phyloP scores from a whole-genome alignment of 2,797 vertebrate genomes.

The Sebastes matsubarae region DNA sequence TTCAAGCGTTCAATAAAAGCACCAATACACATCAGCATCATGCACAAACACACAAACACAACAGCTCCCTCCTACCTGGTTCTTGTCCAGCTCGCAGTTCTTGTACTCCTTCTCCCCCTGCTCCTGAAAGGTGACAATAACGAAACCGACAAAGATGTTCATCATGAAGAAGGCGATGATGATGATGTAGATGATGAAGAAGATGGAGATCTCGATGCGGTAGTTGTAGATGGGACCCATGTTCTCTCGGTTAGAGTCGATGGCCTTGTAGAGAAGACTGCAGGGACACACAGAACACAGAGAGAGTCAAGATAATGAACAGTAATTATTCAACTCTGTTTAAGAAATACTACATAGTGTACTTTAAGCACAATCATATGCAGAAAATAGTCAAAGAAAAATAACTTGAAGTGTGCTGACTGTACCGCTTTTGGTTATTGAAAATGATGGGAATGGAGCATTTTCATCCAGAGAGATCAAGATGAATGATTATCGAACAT shows the following conservation, averaged over 20 bases:
- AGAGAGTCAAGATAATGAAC: neutral
- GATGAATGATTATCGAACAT: neutral
- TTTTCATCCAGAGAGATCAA: neutral
- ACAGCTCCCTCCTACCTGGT: conserved; percentile 86
- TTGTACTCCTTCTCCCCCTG: conserved; percentile 99
- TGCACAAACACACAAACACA: neutral
- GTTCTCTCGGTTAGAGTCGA: conserved; percentile 95
- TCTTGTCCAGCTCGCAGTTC: conserved; percentile 99
- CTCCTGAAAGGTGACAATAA: conserved; percentile 99
- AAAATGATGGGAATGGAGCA: neutral
- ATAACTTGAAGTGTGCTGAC: neutral
- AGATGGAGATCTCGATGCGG: conserved; percentile 97
- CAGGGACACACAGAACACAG: conserved; percentile 20
- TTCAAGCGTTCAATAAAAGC: neutral
- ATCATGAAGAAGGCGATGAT: conserved; percentile 99
- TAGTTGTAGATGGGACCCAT: conserved; percentile 97
- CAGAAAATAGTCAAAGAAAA: neutral
- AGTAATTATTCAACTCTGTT: neutral
- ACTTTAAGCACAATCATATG: neutral
- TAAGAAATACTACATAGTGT: neutral
- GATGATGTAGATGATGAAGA: conserved; percentile 99
- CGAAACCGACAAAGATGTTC: conserved; percentile 99
- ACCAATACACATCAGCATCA: neutral
- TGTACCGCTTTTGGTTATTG: neutral
- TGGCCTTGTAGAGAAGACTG: conserved; percentile 96